Conservation (phyloP, 2,113 vertebrate genomes). For the Myotis davidii region DNA sequence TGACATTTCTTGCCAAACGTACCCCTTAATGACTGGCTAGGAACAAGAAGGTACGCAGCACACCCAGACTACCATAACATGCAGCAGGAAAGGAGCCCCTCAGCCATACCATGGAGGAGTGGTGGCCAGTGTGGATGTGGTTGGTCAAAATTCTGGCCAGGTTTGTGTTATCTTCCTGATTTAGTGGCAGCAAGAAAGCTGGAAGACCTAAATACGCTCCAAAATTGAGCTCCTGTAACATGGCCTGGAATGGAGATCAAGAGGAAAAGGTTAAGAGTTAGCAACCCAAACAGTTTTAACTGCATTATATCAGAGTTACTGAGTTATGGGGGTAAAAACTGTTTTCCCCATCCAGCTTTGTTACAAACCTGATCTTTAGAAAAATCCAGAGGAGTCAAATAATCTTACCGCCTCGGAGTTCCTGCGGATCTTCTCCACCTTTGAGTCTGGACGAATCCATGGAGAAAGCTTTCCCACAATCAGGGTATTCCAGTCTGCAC, state of each 20-base stretch:
- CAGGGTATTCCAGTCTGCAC: constrained; percentile 94
- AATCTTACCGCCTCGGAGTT: constrained; percentile 93
- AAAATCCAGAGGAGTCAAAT: neutral
- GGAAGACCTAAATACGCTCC: constrained; percentile 94
- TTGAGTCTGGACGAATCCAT: constrained; percentile 93
- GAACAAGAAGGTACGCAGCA: neutral
- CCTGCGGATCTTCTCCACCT: constrained; percentile 88
- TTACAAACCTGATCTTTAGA: constrained; percentile 2
- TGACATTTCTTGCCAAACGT: constrained; percentile 29
- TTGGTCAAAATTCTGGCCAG: constrained; percentile 92
- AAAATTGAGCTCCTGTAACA: constrained; percentile 94
- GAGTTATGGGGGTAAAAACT: neutral
- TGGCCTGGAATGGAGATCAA: constrained; percentile 85
- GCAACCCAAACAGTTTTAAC: constrained; percentile 23
- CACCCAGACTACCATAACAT: neutral
- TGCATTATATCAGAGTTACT: neutral
- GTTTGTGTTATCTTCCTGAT: constrained; percentile 89
- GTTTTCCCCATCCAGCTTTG: neutral
- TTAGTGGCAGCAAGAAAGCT: constrained; percentile 92
- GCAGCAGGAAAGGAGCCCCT: neutral
- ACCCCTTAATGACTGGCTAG: neutral
- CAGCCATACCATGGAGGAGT: constrained; percentile 91
- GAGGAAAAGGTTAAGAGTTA: constrained; percentile 29
- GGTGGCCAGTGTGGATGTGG: constrained; percentile 94
- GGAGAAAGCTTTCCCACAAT: constrained; percentile 95